Conservation (phyloP, 2,888 invertebrate species). For the Rhamphomyia laevipes region DNA sequence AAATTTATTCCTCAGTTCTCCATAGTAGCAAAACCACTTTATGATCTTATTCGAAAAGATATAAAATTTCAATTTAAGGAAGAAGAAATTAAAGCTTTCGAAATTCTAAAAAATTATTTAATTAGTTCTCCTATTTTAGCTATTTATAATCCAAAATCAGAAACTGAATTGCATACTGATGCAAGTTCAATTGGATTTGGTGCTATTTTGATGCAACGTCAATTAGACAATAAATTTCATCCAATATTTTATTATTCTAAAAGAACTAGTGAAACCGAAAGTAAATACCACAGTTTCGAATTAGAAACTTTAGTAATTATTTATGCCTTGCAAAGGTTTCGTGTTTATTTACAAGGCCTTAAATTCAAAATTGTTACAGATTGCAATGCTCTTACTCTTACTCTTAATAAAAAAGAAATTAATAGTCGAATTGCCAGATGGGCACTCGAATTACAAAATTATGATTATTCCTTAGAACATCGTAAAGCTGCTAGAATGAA, state of each 20-base stretch:
- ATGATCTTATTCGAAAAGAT: neutral
- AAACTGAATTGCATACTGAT: neutral
- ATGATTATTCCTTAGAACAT: neutral
- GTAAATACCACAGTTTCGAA: neutral
- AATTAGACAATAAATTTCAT: neutral
- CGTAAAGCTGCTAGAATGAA: neutral
- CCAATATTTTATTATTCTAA: neutral
- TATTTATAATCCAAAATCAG: neutral
- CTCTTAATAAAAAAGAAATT: neutral
- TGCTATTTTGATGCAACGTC: constrained; percentile 17
- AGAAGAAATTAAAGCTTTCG: neutral
- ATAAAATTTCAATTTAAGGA: neutral
- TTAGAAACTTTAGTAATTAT: neutral
- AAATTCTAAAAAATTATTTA: neutral
- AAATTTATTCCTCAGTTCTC: constrained; percentile 7
- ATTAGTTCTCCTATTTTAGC: neutral
- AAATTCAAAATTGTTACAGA: neutral
- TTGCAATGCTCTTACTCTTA: neutral
- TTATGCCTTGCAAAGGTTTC: neutral
- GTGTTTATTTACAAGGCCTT: neutral
- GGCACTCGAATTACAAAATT: constrained; percentile 10
- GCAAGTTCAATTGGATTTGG: constrained; percentile 17
- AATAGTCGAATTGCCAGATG: constrained; percentile 16
- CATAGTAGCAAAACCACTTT: constrained; percentile 3
- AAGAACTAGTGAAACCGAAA: neutral